phyloP scores from a whole-genome alignment of 2,888 invertebrate species.

The Leptopilina syphax region DNA sequence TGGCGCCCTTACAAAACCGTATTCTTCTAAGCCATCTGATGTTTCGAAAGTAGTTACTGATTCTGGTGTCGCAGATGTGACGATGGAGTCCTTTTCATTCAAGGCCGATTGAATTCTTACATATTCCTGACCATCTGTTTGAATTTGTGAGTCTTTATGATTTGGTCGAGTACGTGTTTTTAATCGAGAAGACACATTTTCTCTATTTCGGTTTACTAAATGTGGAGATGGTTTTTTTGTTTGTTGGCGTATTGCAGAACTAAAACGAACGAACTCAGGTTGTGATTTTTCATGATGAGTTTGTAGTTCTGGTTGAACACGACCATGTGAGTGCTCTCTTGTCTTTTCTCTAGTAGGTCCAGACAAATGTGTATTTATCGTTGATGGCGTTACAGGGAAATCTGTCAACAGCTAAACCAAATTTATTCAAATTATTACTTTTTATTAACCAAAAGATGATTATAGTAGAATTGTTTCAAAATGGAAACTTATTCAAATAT shows the following conservation, averaged over 20 bases:
- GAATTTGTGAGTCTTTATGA: constrained; percentile 62
- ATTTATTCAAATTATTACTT: background rate
- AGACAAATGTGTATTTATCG: constrained; percentile 58
- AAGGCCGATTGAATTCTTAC: constrained; percentile 68
- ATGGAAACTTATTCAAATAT: too few relatives aligned
- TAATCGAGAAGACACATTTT: constrained; percentile 42
- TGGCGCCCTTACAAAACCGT: constrained; percentile 78
- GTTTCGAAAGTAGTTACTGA: constrained; percentile 47
- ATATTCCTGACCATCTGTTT: constrained; percentile 71
- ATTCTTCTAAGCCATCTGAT: constrained; percentile 74
- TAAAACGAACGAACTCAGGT: constrained; percentile 73
- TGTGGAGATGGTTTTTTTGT: constrained; percentile 37
- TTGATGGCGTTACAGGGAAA: constrained; percentile 61
- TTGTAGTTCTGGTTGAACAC: constrained; percentile 69
- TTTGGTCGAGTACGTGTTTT: constrained; percentile 62
- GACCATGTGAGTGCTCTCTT: constrained; percentile 64
- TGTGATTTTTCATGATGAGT: constrained; percentile 69
- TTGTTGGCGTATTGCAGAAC: constrained; percentile 66
- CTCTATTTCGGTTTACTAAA: constrained; percentile 47
- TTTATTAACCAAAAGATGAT: too few relatives aligned
- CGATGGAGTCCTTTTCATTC: constrained; percentile 49
- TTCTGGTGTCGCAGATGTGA: constrained; percentile 53
- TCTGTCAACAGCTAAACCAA: constrained; percentile 49
- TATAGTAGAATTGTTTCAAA: too few relatives aligned
- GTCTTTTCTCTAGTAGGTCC: constrained; percentile 68